Evolutionary conservation across 2,113 vertebrate genomes (phyloP).

Genomic region (Dinomys branickii): DNA sequence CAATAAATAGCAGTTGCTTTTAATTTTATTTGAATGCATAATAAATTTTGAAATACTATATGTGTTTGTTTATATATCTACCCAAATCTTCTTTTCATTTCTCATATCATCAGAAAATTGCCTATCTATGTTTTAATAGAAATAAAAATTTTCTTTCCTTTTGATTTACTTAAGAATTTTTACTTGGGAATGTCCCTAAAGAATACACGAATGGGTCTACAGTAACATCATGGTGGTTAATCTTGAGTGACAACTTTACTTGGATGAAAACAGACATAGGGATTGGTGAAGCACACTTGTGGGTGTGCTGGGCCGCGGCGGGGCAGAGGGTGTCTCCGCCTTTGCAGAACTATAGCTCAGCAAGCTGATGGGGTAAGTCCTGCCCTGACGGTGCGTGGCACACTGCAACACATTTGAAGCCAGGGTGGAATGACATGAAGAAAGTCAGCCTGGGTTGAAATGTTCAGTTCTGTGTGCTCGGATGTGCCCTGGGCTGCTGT

Average conservation of each 20-base stretch:
- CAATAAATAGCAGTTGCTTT: background rate
- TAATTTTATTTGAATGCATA: background rate
- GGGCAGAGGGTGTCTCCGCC: background rate
- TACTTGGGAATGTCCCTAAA: background rate
- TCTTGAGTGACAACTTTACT: background rate
- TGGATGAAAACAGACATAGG: background rate
- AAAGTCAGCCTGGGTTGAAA: background rate
- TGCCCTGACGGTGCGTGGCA: background rate
- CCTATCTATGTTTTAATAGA: background rate
- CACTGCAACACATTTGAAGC: background rate
- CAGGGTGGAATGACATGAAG: background rate
- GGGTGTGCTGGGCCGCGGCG: background rate
- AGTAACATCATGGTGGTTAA: background rate
- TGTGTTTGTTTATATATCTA: too few species aligned
- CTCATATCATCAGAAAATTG: slow-evolving; percentile 18
- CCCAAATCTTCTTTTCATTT: background rate
- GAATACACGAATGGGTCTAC: background rate
- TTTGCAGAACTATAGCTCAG: background rate
- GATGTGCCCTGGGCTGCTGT: background rate
- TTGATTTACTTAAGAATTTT: background rate
- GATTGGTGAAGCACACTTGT: background rate
- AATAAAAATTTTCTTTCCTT: background rate
- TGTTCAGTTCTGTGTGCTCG: too few species aligned
- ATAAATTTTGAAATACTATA: slow-evolving; percentile 40
- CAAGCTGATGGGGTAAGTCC: background rate